These are phyloP conservation scores for Pollenia amentaria DNA, from an alignment of 2,888 invertebrate species.

Conservation along the genomic window DNA sequence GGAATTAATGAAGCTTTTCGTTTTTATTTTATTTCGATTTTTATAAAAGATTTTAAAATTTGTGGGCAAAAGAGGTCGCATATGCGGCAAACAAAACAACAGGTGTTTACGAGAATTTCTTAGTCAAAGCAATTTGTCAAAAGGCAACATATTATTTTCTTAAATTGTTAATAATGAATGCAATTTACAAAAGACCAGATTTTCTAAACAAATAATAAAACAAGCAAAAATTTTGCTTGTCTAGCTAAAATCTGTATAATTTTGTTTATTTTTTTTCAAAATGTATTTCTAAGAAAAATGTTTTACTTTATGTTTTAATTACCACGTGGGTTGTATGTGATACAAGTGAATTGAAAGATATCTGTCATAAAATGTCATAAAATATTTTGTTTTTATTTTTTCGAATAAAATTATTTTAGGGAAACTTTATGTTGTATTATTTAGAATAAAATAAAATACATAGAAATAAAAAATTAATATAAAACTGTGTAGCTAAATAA, in stretches of 20 bases:
- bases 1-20: conserved; percentile 54
- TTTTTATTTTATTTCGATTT: conserved; percentile 46
- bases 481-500: not conserved
- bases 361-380: conserved; percentile 71
- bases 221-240: conserved; percentile 24
- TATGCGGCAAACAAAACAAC: conserved; percentile 39
- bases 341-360: conserved; percentile 70
- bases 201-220: not conserved
- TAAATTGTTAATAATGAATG: conserved; percentile 61
- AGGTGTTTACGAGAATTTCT: conserved; percentile 64
- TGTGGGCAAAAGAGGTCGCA: not conserved
- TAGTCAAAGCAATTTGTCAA: conserved; percentile 68
- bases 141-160: conserved; percentile 57
- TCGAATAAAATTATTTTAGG: no score
- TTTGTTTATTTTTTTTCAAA: conserved; percentile 34
- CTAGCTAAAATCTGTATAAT: conserved; percentile 19
- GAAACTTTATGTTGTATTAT: conserved; percentile 14
- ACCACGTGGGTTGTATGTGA: conserved; percentile 62
- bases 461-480: conserved; percentile 8
- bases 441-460: conserved; percentile 12
- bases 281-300: conserved; percentile 54
- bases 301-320: conserved; percentile 67
- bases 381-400: conserved; percentile 9
- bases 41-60: not conserved
- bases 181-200: conserved; percentile 53